These are phyloP conservation scores for Drosophila murphyi DNA, from an alignment of 1,140 invertebrate species.

Conservation along the genomic window DNA sequence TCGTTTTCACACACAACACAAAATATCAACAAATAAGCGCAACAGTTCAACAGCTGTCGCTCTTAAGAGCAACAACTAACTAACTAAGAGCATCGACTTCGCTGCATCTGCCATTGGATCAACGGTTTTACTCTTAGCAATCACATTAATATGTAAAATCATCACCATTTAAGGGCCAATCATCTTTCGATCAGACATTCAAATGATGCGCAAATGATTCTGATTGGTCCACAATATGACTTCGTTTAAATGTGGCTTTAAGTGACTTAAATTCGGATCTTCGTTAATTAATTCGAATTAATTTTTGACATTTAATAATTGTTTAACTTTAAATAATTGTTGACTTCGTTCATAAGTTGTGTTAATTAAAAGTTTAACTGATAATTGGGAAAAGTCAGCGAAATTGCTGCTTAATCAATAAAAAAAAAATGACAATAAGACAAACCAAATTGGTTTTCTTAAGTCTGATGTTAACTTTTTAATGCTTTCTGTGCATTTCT, in stretches of 20 bases:
- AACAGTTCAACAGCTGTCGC: slow-evolving; percentile 45
- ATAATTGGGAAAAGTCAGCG: slow-evolving; percentile 41
- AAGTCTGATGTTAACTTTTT: slow-evolving; percentile 29
- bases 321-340: slow-evolving; percentile 9
- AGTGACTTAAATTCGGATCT: too few species aligned
- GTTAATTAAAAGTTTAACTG: slow-evolving; percentile 62
- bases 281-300: slow-evolving; percentile 39
- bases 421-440: background rate
- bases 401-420: slow-evolving; percentile 48
- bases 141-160: slow-evolving; percentile 19
- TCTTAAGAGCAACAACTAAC: slow-evolving; percentile 37
- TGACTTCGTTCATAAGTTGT: slow-evolving; percentile 51
- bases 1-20: slow-evolving; percentile 14
- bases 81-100: slow-evolving; percentile 16
- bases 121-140: slow-evolving; percentile 4
- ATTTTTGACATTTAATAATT: slow-evolving; percentile 22
- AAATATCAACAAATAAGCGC: slow-evolving; percentile 45
- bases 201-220: slow-evolving; percentile 11
- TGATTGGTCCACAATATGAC: slow-evolving; percentile 10
- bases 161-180: slow-evolving; percentile 9
- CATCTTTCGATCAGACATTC: background rate
- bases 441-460: slow-evolving; percentile 16
- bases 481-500: slow-evolving; percentile 48
- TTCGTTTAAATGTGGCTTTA: too few species aligned
- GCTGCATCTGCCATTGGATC: slow-evolving; percentile 25